These are phyloP conservation scores for Leptobrachium ailaonicum DNA, from an alignment of 2,113 vertebrate genomes.

Conservation along the genomic window DNA sequence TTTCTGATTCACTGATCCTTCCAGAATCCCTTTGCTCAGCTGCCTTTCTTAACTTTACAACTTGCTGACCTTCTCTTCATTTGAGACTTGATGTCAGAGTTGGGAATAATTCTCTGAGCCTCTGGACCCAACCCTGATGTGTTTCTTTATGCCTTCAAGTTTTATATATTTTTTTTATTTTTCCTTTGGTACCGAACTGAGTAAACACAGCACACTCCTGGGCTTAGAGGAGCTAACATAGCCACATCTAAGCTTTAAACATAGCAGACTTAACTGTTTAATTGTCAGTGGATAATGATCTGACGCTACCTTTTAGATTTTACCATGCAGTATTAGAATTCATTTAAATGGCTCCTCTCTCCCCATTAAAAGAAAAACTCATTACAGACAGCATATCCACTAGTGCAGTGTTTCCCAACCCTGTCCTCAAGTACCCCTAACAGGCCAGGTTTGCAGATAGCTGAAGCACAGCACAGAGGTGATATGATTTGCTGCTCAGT, in stretches of 20 bases:
- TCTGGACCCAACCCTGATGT: constrained; percentile 31
- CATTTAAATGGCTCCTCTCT: too few relatives aligned
- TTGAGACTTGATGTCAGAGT: constrained; percentile 41
- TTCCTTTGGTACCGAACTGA: constrained; percentile 11
- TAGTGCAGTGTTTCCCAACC: too few relatives aligned
- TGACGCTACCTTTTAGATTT: too few relatives aligned
- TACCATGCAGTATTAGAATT: too few relatives aligned
- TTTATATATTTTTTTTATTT: constrained; percentile 22
- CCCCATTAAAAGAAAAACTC: too few relatives aligned
- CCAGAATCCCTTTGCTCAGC: constrained; percentile 45
- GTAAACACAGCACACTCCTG: constrained; percentile 36
- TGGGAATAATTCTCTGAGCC: constrained; percentile 39
- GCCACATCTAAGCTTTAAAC: constrained; percentile 18
- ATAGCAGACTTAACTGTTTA: constrained; percentile 15
- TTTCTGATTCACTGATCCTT: constrained; percentile 47
- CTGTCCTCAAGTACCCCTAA: too few relatives aligned
- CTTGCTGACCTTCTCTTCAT: constrained; percentile 45
- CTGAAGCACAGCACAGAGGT: too few relatives aligned
- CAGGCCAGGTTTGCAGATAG: too few relatives aligned
- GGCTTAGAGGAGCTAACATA: constrained; percentile 36
- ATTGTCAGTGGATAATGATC: neutral
- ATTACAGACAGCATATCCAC: too few relatives aligned
- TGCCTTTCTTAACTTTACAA: constrained; percentile 48
- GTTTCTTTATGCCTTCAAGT: constrained; percentile 41
- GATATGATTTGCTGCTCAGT: too few relatives aligned